Base-by-base conservation (phyloP, 1,140 invertebrate species). In the Aradophagus sp. region DNA sequence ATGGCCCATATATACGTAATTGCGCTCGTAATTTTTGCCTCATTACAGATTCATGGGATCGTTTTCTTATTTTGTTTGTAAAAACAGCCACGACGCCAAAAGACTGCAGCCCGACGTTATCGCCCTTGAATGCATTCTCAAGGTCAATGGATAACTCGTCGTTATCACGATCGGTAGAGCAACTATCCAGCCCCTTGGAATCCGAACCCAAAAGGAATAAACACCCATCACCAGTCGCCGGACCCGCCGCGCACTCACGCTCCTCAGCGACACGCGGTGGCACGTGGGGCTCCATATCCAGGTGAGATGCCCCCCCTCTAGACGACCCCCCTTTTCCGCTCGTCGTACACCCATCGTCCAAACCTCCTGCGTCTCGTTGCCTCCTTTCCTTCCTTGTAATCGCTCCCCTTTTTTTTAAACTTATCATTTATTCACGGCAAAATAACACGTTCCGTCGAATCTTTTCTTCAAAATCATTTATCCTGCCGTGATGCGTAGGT, bases 101-200 rank as follows among this genome's bases (percentile, higher is more conserved):
- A 76, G 92, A 94, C 77, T 92, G 92, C 84, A 94, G 92, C 76
- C 92, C 92, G 2, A 93, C 92, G 29, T 80, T 94, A 59, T 93
- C 92, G 44, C 92, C 93, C 10, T 86, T 93, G 66, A 93, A 93
- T 77, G 90, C 91, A 10, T 93, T 94, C 78, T 92, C 91, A 27
- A 89, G 92, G 78, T 92, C 92, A 27, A 89, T 92, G 74, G 91
- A 92, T 80, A 89, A 89, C 59, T 89, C 88, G 27, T 89, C 89
- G 41, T 84, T 93, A 56, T 93, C 92, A 29, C 92, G 93, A 77
- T 95, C 93, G 52, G 93, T 94, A 45, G 93, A 92, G 70, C 91
- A 92, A 75, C 84, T 92, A 48, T 90, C 89, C 39, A 90, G 89
- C 69, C 89, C 89, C 1, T 84, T 89, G 58, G 88, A 89, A 77